Percentiles rank a stretch among this genome's conserved stretches.
Evolutionary conservation across 1,140 invertebrate species (phyloP).

Genomic region (Drosophila rhopaloa): DNA sequence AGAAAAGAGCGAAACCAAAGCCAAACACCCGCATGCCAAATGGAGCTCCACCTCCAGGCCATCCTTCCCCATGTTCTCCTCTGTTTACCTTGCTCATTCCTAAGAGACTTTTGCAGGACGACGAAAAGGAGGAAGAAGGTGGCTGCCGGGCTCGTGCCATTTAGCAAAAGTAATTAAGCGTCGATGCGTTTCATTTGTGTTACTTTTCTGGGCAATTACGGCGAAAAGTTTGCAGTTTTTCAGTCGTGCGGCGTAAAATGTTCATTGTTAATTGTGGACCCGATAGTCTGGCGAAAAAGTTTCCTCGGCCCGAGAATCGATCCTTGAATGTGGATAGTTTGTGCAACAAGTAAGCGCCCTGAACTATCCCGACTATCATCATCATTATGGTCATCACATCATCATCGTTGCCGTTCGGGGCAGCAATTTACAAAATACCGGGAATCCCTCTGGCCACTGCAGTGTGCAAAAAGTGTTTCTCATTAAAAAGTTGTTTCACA

Average conservation of each 20-base stretch:
- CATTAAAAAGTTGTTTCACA: conserved; percentile 80
- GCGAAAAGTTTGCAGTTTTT: conserved; percentile 51
- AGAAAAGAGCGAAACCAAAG: conserved; percentile 6
- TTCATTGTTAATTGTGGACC: conserved; percentile 70
- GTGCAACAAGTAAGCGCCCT: conserved; percentile 23
- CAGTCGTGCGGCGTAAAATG: conserved; percentile 66
- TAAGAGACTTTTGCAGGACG: not conserved
- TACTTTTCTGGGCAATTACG: conserved; percentile 80
- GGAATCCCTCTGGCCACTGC: conserved; percentile 34
- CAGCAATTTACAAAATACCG: conserved; percentile 30
- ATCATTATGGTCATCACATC: not conserved
- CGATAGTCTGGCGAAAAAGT: not conserved
- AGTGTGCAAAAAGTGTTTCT: conserved; percentile 80
- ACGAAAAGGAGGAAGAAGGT: not conserved
- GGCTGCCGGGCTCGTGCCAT: conserved; percentile 48
- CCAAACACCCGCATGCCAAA: conserved; percentile 13
- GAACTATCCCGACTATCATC: not conserved
- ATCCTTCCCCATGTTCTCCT: not conserved
- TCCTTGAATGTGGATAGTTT: conserved; percentile 13
- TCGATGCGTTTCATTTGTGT: conserved; percentile 80
- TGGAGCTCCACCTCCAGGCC: not conserved
- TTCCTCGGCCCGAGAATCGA: conserved; percentile 1
- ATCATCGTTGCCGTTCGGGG: conserved; percentile 2
- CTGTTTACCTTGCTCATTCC: conserved; percentile 17
- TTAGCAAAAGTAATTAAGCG: conserved; percentile 80